Conservation (phyloP, 2,888 invertebrate genomes). For the Rhamnusium bicolor region DNA sequence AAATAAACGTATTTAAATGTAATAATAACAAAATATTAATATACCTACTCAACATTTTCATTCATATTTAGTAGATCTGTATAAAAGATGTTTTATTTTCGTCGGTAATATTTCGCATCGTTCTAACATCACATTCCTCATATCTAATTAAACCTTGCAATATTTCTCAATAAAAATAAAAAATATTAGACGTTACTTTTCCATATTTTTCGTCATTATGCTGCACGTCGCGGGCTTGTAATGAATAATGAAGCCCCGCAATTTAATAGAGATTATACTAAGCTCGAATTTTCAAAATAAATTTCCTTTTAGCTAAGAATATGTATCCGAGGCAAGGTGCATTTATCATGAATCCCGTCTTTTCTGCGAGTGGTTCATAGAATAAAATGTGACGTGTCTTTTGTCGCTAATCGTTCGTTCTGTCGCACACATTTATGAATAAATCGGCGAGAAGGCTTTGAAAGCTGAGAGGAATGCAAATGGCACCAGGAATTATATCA, state of each 20-base stretch:
- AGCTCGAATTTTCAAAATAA: constrained; percentile 19
- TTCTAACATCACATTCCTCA: background rate
- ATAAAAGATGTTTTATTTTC: background rate
- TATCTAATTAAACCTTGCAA: background rate
- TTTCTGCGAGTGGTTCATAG: constrained; percentile 18
- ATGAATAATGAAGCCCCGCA: constrained; percentile 31
- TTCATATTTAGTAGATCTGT: no score
- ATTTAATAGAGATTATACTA: constrained; percentile 22
- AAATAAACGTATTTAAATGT: no score
- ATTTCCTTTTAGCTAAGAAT: constrained; percentile 22
- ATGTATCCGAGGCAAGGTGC: constrained; percentile 5
- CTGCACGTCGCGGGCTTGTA: background rate
- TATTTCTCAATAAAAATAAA: background rate
- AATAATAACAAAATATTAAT: no score
- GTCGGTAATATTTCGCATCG: background rate
- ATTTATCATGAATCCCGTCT: constrained; percentile 24
- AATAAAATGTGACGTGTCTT: constrained; percentile 34
- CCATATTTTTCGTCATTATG: background rate
- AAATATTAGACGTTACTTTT: background rate
- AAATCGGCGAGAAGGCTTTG: constrained; percentile 27
- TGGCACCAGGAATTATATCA: constrained; percentile 23
- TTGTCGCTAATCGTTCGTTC: constrained; percentile 29
- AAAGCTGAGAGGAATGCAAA: constrained; percentile 25
- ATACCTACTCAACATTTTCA: no score
- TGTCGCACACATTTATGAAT: constrained; percentile 18